A percentile compares a stretch with the other conserved stretches of the same genome.
These are phyloP conservation scores for Cabera pusaria DNA, from an alignment of 2,888 invertebrate genomes.

Conservation along the genomic window DNA sequence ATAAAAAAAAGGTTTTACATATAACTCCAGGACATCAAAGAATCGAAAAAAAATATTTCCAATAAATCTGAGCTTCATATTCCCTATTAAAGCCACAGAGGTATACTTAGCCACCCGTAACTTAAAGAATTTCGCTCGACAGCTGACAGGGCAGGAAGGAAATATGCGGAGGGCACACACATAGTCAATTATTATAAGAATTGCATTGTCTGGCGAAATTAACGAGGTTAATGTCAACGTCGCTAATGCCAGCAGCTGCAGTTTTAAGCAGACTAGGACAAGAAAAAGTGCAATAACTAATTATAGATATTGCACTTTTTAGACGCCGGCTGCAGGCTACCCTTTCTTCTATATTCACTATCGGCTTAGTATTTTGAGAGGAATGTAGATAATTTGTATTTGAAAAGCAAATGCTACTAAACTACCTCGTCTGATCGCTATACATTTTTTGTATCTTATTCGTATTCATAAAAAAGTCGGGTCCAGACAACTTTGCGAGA, in stretches of 20 bases:
- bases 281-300: background rate
- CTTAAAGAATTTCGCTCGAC: constrained; percentile 12
- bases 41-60: too few relatives aligned
- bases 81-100: too few relatives aligned
- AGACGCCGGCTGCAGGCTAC: constrained; percentile 1
- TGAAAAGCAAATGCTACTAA: too few relatives aligned
- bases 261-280: constrained; percentile 6
- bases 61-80: too few relatives aligned
- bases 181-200: constrained; percentile 11
- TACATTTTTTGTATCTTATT: constrained; percentile 19
- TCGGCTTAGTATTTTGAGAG: too few relatives aligned
- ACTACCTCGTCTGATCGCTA: constrained; percentile 12
- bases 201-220: constrained; percentile 12
- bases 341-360: too few relatives aligned
- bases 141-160: constrained; percentile 17
- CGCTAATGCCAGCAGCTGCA: constrained; percentile 20
- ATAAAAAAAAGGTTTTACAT: too few relatives aligned
- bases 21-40: too few relatives aligned
- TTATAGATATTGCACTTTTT: constrained; percentile 11
- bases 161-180: constrained; percentile 11
- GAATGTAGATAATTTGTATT: too few relatives aligned
- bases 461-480: constrained; percentile 32
- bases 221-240: constrained; percentile 18
- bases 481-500: constrained; percentile 37
- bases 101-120: constrained; percentile 2